A percentile compares a stretch with the other conserved stretches of the same genome.
These are phyloP conservation scores for Augiades crinisus DNA, from an alignment of 2,888 invertebrate genomes.

Conservation along the genomic window DNA sequence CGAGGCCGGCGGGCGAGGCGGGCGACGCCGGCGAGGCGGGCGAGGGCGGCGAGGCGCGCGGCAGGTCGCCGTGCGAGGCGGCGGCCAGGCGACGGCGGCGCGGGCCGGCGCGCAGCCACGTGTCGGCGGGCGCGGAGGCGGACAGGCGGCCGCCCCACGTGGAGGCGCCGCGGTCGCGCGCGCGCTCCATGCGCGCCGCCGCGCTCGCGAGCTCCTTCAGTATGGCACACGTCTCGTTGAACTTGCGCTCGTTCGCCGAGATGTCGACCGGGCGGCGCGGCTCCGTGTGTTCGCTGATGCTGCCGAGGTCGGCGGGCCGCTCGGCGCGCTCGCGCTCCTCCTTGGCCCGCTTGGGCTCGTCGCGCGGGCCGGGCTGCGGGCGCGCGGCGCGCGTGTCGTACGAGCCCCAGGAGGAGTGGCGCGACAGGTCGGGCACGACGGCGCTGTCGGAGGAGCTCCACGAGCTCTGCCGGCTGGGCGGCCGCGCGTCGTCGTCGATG, in stretches of 20 bases:
- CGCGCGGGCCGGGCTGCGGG: slow-evolving; percentile 38
- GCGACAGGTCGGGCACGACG: slow-evolving; percentile 86
- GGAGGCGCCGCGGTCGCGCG: slow-evolving; percentile 58
- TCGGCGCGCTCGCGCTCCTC: slow-evolving; percentile 31
- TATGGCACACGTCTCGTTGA: slow-evolving; percentile 83
- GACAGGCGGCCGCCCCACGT: slow-evolving; percentile 79
- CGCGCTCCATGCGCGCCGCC: slow-evolving; percentile 61
- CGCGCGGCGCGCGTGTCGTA: slow-evolving; percentile 81
- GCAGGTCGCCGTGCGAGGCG: slow-evolving; percentile 68
- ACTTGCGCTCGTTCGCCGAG: slow-evolving; percentile 67
- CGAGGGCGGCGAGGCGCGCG: slow-evolving; percentile 45
- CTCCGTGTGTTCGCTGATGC: slow-evolving; percentile 62
- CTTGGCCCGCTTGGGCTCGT: slow-evolving; percentile 26
- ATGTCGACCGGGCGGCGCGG: slow-evolving; percentile 42
- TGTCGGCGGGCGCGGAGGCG: slow-evolving; percentile 83
- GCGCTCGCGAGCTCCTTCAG: slow-evolving; percentile 75
- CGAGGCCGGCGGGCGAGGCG: slow-evolving; percentile 84
- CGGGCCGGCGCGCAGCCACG: slow-evolving; percentile 69
- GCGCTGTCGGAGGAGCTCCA: slow-evolving; percentile 91
- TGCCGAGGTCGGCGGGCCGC: slow-evolving; percentile 55
- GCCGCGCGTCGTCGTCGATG: slow-evolving; percentile 52
- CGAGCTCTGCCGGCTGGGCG: slow-evolving; percentile 85
- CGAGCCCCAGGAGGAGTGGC: slow-evolving; percentile 93
- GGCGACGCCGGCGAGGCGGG: slow-evolving; percentile 51
- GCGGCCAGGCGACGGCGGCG: slow-evolving; percentile 65